A percentile compares a stretch with the other conserved stretches of the same genome.
These are phyloP conservation scores for Chrysomela aeneicollis DNA, from an alignment of 2,888 invertebrate species.

Conservation along the genomic window DNA sequence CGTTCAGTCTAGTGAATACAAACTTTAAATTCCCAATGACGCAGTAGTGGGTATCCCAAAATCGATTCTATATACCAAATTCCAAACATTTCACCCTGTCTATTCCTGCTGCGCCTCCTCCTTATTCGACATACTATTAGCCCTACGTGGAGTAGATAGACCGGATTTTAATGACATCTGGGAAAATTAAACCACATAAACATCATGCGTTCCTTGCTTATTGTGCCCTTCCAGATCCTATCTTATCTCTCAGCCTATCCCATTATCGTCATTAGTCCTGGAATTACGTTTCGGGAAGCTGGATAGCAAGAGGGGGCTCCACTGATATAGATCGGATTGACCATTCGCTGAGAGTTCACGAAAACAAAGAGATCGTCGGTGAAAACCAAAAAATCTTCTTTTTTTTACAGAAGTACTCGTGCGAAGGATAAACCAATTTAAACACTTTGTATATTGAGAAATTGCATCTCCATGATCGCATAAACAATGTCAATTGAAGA, in stretches of 20 bases:
- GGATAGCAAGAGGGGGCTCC: neutral
- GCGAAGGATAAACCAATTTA: too few relatives aligned
- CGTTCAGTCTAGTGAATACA: too few relatives aligned
- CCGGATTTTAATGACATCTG: conserved; percentile 60
- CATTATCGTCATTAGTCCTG: conserved; percentile 38
- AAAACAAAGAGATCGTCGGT: neutral
- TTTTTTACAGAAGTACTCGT: too few relatives aligned
- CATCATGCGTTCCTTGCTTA: conserved; percentile 56
- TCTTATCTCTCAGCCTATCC: conserved; percentile 45
- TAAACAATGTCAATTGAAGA: too few relatives aligned
- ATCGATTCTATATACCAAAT: neutral
- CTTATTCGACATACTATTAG: conserved; percentile 54
- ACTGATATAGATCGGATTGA: neutral
- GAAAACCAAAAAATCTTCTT: neutral
- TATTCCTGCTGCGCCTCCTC: conserved; percentile 37
- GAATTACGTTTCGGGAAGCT: conserved; percentile 28
- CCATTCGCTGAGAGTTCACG: neutral
- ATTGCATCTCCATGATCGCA: too few relatives aligned
- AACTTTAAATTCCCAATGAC: too few relatives aligned
- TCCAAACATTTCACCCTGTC: conserved; percentile 21
- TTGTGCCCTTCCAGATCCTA: conserved; percentile 52
- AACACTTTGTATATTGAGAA: too few relatives aligned
- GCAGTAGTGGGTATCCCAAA: too few relatives aligned
- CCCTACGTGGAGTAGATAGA: conserved; percentile 51
- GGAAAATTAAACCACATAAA: conserved; percentile 61